A percentile compares a stretch with the other conserved stretches of the same genome.
These are phyloP conservation scores for Nycteola revayana DNA, from an alignment of 2,888 invertebrate genomes.

Conservation along the genomic window DNA sequence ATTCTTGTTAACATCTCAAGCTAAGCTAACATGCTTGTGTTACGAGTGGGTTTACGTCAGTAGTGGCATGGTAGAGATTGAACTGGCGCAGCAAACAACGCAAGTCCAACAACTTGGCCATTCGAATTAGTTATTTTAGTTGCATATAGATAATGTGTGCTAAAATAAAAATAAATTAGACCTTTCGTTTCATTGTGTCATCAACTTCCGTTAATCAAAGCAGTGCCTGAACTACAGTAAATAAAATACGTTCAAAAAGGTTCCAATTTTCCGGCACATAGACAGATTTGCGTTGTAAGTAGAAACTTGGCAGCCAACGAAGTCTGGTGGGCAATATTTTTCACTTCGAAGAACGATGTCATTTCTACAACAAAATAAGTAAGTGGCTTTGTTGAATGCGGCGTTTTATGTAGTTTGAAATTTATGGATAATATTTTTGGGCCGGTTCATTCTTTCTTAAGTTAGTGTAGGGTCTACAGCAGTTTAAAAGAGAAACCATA, in stretches of 20 bases:
- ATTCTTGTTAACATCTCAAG: too few species aligned
- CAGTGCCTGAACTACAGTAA: conserved; percentile 21
- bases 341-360: conserved; percentile 39
- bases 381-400: neutral
- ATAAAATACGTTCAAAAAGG: conserved; percentile 46
- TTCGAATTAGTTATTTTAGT: too few species aligned
- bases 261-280: conserved; percentile 52
- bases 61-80: too few species aligned
- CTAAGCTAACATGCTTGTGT: too few species aligned
- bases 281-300: conserved; percentile 48
- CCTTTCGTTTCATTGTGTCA: conserved; percentile 3
- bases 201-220: neutral
- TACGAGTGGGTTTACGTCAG: too few species aligned
- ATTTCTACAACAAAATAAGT: conserved; percentile 13
- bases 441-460: too few species aligned
- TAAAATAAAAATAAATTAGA: conserved; percentile 12
- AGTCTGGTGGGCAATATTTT: conserved; percentile 44
- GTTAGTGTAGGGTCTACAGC: too few species aligned
- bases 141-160: too few species aligned
- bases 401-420: neutral
- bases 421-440: too few species aligned
- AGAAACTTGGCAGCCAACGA: conserved; percentile 50
- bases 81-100: too few species aligned
- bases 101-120: too few species aligned
- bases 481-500: too few species aligned